These are phyloP conservation scores for Apostichopus californicus DNA, from an alignment of 35 echinoderm and acorn worm genomes.

Conservation along the genomic window DNA sequence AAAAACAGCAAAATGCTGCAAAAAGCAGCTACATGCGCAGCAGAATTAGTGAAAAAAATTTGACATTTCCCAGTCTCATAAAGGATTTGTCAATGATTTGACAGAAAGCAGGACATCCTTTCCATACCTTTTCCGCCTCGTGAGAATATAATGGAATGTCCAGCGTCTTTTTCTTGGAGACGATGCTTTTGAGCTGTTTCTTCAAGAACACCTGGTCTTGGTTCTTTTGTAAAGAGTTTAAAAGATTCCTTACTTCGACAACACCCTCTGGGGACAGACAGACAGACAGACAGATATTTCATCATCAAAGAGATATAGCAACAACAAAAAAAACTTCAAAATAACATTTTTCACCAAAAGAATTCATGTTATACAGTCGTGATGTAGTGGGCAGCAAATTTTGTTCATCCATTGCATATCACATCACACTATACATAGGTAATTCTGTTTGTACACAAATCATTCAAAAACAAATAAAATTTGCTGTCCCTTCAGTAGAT, in stretches of 20 bases:
- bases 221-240: conserved; percentile 75
- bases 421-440: too few species aligned
- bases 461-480: too few species aligned
- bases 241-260: conserved; percentile 49
- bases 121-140: conserved; percentile 87
- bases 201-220: conserved; percentile 69
- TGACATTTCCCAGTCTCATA: neutral
- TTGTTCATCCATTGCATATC: too few species aligned
- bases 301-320: too few species aligned
- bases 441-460: too few species aligned
- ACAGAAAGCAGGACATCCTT: neutral
- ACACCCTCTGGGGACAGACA: neutral
- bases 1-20: too few species aligned
- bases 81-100: neutral
- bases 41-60: neutral
- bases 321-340: too few species aligned
- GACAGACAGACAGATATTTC: neutral
- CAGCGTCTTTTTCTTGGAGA: conserved; percentile 65
- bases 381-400: too few species aligned
- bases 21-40: neutral
- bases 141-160: conserved; percentile 71
- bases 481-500: too few species aligned
- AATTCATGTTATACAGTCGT: too few species aligned
- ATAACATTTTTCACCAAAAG: too few species aligned
- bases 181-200: conserved; percentile 78